Conservation (phyloP, 2,797 vertebrate species). For the Pteropus rufus region DNA sequence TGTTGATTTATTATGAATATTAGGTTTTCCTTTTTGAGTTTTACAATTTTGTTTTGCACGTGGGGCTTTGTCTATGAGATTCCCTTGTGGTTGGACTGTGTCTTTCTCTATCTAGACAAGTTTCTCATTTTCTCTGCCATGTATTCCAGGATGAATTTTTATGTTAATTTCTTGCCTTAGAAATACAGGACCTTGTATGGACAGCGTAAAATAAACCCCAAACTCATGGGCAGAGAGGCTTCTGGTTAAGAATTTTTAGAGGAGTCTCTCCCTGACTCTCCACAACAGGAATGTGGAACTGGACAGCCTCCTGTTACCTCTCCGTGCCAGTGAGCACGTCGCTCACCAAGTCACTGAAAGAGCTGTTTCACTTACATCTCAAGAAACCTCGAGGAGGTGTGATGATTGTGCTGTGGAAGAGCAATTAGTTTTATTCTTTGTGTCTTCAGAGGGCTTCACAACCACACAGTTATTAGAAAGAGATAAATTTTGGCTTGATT, state of each 20-base stretch:
- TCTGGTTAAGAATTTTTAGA: background rate
- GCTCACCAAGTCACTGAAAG: background rate
- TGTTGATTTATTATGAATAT: conserved; percentile 34
- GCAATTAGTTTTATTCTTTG: background rate
- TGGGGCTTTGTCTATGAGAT: background rate
- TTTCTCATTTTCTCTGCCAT: conserved; percentile 24
- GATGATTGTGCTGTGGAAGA: background rate
- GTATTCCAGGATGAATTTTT: conserved; percentile 26
- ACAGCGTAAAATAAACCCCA: background rate
- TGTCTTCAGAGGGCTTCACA: background rate
- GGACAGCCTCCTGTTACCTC: background rate
- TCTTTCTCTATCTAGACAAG: background rate
- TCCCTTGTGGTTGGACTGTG: conserved; percentile 7
- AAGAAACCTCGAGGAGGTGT: background rate
- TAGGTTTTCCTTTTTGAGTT: conserved; percentile 2
- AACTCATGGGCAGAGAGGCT: background rate
- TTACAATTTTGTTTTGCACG: conserved; percentile 14
- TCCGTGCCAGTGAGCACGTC: too few relatives aligned
- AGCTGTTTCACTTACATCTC: too few relatives aligned
- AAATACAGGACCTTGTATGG: background rate
- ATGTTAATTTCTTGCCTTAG: conserved; percentile 43
- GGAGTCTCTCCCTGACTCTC: background rate
- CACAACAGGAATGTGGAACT: background rate
- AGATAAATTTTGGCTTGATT: background rate
- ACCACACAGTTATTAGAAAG: background rate